Evolutionary conservation across 1,140 invertebrate genomes (phyloP).

Genomic region (Camponotus vicinus): DNA sequence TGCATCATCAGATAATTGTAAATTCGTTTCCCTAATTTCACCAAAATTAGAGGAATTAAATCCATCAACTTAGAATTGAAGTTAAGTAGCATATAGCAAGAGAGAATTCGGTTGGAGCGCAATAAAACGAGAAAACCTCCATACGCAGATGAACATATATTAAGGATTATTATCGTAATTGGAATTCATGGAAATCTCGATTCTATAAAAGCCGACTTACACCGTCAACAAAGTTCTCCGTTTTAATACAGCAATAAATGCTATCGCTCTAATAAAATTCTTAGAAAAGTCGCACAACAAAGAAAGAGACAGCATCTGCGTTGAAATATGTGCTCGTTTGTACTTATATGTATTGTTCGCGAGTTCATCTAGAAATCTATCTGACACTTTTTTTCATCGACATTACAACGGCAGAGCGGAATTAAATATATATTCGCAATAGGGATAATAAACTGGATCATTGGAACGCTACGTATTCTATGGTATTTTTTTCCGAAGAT

Average conservation of each 20-base stretch:
- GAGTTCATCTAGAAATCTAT: neutral
- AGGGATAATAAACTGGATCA: constrained; percentile 30
- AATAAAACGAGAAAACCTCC: constrained; percentile 31
- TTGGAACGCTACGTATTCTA: neutral
- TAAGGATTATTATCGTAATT: constrained; percentile 67
- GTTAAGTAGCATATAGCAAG: neutral
- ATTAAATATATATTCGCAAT: constrained; percentile 10
- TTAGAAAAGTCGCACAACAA: neutral
- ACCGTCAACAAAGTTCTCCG: constrained; percentile 12
- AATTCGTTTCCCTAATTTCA: neutral
- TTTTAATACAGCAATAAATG: constrained; percentile 48
- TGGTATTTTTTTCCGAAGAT: constrained; percentile 19
- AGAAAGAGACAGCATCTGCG: neutral
- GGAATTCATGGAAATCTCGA: constrained; percentile 43
- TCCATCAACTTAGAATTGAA: constrained; percentile 9
- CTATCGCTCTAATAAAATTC: constrained; percentile 36
- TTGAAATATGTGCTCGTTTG: neutral
- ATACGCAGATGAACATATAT: constrained; percentile 46
- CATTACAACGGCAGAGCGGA: neutral
- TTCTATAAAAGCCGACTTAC: constrained; percentile 63
- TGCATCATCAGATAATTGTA: neutral
- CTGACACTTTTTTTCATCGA: neutral
- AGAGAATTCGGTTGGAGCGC: neutral
- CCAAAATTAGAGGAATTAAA: neutral
- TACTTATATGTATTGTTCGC: neutral